These are phyloP conservation scores for Rhodinocichla rosea DNA, from an alignment of 2,113 vertebrate genomes.

Conservation along the genomic window DNA sequence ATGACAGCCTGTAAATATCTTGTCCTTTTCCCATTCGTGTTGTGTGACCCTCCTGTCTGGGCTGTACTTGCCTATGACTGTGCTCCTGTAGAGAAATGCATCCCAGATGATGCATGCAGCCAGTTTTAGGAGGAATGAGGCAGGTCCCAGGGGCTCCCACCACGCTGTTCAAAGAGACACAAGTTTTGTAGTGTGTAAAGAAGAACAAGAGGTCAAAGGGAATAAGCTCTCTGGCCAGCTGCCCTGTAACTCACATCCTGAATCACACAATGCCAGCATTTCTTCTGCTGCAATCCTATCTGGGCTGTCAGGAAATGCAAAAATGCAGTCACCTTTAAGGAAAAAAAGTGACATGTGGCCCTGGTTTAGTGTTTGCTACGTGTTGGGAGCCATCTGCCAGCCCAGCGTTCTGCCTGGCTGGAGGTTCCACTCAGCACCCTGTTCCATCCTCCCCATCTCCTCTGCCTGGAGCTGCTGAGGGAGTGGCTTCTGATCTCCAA, in stretches of 20 bases:
- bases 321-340: neutral
- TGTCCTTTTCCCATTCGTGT: neutral
- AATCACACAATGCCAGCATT: fast-evolving
- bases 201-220: neutral
- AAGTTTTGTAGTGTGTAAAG: neutral
- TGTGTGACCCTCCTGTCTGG: neutral
- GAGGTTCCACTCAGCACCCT: neutral
- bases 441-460: neutral
- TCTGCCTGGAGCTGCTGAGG: neutral
- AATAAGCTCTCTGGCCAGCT: neutral
- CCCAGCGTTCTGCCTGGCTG: neutral
- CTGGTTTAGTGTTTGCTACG: fast-evolving
- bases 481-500: neutral
- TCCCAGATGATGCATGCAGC: neutral
- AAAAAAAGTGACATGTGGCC: neutral
- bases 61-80: neutral
- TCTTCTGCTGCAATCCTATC: neutral
- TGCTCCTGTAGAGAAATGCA: neutral
- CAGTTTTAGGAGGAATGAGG: neutral
- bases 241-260: neutral
- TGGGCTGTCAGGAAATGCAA: neutral
- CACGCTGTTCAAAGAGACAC: fast-evolving
- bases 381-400: neutral
- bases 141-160: neutral
- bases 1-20: neutral